Conservation (phyloP, 1,140 invertebrate species). For the Periplaneta americana region DNA sequence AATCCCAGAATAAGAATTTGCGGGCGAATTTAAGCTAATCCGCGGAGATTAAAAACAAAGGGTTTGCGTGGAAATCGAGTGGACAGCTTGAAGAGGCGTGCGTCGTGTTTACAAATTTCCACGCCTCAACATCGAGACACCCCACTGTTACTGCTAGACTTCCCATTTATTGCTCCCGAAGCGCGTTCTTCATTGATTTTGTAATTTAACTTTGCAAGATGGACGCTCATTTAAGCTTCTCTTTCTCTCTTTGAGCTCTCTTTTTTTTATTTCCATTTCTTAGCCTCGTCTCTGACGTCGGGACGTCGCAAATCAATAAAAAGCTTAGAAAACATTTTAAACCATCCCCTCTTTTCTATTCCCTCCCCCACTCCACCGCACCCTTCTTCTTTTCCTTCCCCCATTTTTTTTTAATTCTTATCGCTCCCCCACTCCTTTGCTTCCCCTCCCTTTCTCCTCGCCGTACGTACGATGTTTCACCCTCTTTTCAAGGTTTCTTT, state of each 20-base stretch:
- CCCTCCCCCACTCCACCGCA: not conserved
- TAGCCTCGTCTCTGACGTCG: constrained; percentile 3
- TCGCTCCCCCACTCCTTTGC: not conserved
- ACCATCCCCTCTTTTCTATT: constrained; percentile 1
- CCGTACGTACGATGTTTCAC: not conserved
- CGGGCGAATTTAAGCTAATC: too few species aligned
- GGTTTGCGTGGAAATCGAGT: too few species aligned
- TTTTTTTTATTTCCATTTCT: not conserved
- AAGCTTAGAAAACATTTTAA: constrained; percentile 6
- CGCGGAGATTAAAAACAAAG: too few species aligned
- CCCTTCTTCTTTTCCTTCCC: not conserved
- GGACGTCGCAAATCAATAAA: constrained; percentile 8
- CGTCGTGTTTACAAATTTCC: not conserved
- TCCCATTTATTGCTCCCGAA: not conserved
- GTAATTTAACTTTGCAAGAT: constrained; percentile 8
- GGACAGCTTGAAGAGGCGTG: too few species aligned
- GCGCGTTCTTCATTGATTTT: constrained; percentile 4
- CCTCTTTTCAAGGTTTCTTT: not conserved
- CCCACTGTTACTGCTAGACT: not conserved
- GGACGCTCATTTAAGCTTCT: not conserved
- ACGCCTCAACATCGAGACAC: too few species aligned
- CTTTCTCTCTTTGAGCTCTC: not conserved
- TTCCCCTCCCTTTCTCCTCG: too few species aligned
- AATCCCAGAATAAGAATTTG: too few species aligned
- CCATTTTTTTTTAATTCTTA: not conserved